Base-by-base conservation (phyloP, 2,797 vertebrate genomes). In the Tachyglossus aculeatus region DNA sequence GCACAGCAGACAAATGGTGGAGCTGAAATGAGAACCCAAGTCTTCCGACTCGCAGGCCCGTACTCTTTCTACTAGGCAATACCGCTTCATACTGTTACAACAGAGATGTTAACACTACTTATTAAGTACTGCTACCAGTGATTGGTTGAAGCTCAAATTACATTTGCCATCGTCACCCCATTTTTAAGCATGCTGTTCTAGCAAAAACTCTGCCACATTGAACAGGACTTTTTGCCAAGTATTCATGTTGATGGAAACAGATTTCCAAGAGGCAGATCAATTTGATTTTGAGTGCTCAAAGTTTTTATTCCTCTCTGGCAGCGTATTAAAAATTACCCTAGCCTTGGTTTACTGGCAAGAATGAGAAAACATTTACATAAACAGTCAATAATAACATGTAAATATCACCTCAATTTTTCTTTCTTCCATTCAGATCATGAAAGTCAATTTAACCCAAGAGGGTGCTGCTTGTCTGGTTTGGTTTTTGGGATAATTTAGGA, bases 341-440 rank as follows among this genome's bases (percentile, higher is more conserved):
- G 27, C 5, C 72, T 55, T 10, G n/a, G 41, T 4, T 67, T 71
- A 5, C 31, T 80, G 57, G 56, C 11, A 3, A 6, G 2, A 11
- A 34, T 48, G 34, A 67, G 24, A 74, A 78, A 43, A 34, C 29
- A 48, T 54, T 74, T 71, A 50, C 40, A 72, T 58, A 31, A 40
- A 31, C 71, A 75, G 25, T 71, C 27, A 72, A 14, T 60, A 61
- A 52, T 34, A 13, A 4, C 29, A 67, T 47, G 7, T 22, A 76
- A 76, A 55, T 54, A 22, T 12, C 68, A 14, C 2, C 36, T 81
- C 18, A 3, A 12, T 48, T 57, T 68, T 77, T 29, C 25, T 74
- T 71, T 39, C 45, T 79, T 63, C 52, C 57, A 80, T 80, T 55
- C 78, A 78, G 25, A 11, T 59, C 86, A 60, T 77, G 36, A 81